These are phyloP conservation scores for Speoplatyrhinus poulsoni DNA, from an alignment of 2,113 vertebrate species.

Conservation along the genomic window DNA sequence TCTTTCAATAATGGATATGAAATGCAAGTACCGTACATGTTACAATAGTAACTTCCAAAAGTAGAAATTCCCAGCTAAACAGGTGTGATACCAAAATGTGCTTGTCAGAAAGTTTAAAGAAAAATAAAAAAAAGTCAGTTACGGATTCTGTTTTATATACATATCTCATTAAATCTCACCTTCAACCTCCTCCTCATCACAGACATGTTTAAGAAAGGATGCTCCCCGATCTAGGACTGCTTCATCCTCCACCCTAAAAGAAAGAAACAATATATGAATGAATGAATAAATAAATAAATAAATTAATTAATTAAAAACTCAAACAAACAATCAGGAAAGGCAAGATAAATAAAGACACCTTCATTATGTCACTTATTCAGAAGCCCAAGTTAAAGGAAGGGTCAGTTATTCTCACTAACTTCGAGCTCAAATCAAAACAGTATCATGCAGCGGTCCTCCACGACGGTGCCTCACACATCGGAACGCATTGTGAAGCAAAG, in stretches of 20 bases:
- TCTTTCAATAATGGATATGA: conserved; percentile 19
- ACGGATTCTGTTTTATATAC: too few species aligned
- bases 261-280: conserved; percentile 71
- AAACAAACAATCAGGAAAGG: not conserved
- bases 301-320: too few species aligned
- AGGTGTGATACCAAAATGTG: not conserved
- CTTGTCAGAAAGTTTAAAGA: too few species aligned
- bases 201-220: conserved; percentile 93
- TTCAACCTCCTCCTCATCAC: conserved; percentile 96
- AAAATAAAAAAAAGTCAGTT: too few species aligned
- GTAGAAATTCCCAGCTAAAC: conserved; percentile 3
- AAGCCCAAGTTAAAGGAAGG: too few species aligned
- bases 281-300: conserved; percentile 71
- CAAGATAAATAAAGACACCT: too few species aligned
- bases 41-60: conserved; percentile 25
- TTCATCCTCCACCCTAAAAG: conserved; percentile 94
- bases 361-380: too few species aligned
- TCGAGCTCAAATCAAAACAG: too few species aligned
- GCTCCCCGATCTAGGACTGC: conserved; percentile 95
- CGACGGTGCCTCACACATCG: too few species aligned
- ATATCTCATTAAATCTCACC: conserved; percentile 75
- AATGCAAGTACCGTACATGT: not conserved
- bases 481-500: too few species aligned
- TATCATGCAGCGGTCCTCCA: too few species aligned
- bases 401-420: too few species aligned